Percentiles rank a stretch among this genome's conserved stretches.
Evolutionary conservation across 2,888 invertebrate genomes (phyloP).

Genomic region (Nyleta sp.): DNA sequence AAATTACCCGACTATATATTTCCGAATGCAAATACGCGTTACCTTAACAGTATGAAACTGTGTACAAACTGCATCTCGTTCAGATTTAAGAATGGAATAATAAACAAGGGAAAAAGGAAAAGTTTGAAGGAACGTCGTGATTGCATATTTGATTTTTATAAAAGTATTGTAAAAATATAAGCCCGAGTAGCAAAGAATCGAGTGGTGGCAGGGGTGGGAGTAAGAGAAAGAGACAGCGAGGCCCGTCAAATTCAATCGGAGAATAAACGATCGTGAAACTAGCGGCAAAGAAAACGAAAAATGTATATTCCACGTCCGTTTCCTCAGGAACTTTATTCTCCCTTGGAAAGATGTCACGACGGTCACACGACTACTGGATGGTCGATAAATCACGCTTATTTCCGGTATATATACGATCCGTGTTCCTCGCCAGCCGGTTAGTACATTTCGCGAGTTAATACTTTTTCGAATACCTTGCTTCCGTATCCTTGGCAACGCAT

Average conservation of each 20-base stretch:
- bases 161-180: constrained; percentile 57
- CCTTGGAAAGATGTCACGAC: constrained; percentile 64
- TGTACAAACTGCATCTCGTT: constrained; percentile 60
- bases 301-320: constrained; percentile 62
- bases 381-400: constrained; percentile 68
- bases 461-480: constrained; percentile 58
- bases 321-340: constrained; percentile 64
- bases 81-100: constrained; percentile 63
- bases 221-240: constrained; percentile 35
- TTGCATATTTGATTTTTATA: constrained; percentile 63
- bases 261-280: constrained; percentile 65
- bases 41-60: constrained; percentile 53
- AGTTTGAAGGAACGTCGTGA: constrained; percentile 56
- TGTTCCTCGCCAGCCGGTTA: constrained; percentile 61
- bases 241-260: constrained; percentile 63
- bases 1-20: constrained; percentile 55
- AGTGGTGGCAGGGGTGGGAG: not conserved
- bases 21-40: constrained; percentile 58
- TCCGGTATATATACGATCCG: constrained; percentile 61
- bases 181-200: constrained; percentile 24
- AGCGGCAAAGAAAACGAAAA: constrained; percentile 63
- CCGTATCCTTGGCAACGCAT: constrained; percentile 46
- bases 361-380: constrained; percentile 66
- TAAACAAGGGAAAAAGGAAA: constrained; percentile 53
- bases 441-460: constrained; percentile 63